These are phyloP conservation scores for Mythimna loreyi DNA, from an alignment of 2,888 invertebrate genomes.

Conservation along the genomic window DNA sequence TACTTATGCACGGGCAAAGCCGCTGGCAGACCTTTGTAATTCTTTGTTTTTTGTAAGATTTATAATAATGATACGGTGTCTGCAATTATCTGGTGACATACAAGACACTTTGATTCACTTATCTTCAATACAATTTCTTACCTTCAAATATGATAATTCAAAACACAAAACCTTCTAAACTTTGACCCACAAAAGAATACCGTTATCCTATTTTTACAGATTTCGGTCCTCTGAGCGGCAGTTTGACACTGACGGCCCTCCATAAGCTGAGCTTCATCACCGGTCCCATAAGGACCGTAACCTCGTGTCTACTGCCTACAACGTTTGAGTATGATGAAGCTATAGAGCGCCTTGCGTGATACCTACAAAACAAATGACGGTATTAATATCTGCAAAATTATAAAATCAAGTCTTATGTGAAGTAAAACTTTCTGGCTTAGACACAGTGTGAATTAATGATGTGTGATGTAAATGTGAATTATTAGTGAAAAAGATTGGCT, in stretches of 20 bases:
- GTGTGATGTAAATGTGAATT: too few species aligned
- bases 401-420: too few species aligned
- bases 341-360: neutral
- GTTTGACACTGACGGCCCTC: conserved; percentile 52
- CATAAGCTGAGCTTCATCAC: conserved; percentile 61
- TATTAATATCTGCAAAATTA: neutral
- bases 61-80: too few species aligned
- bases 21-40: too few species aligned
- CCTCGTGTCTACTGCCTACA: conserved; percentile 41
- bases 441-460: too few species aligned
- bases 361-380: neutral
- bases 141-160: conserved; percentile 9
- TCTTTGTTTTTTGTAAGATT: too few species aligned
- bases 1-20: too few species aligned
- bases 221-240: conserved; percentile 52
- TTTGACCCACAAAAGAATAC: conserved; percentile 40
- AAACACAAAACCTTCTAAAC: conserved; percentile 19
- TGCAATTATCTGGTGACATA: too few species aligned
- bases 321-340: conserved; percentile 7
- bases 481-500: too few species aligned
- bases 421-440: neutral
- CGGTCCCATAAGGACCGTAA: conserved; percentile 61
- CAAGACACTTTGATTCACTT: too few species aligned
- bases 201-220: conserved; percentile 43
- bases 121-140: too few species aligned